Conservation (phyloP, 2,888 invertebrate species). For the Pterobdella sp. region DNA sequence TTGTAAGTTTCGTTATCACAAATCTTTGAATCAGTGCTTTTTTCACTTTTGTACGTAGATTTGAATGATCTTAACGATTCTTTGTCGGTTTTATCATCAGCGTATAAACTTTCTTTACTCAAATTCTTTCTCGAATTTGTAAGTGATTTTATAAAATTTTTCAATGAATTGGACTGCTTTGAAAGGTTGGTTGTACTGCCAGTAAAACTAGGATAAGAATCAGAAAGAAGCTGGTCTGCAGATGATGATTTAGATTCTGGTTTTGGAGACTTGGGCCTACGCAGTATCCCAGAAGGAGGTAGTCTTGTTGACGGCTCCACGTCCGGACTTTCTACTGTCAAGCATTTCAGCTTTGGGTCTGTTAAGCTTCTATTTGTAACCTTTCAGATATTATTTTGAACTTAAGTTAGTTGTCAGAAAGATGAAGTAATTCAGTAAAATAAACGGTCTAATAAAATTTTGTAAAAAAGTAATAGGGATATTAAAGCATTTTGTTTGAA, state of each 20-base stretch:
- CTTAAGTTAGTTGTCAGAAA: too few species aligned
- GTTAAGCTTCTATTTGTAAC: slow-evolving; percentile 20
- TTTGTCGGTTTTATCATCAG: neutral
- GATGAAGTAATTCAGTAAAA: too few species aligned
- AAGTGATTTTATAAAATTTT: neutral
- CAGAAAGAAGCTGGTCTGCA: slow-evolving; percentile 14
- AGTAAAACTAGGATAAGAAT: neutral
- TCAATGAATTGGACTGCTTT: neutral
- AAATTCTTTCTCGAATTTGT: neutral
- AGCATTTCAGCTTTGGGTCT: slow-evolving; percentile 20
- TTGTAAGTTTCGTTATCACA: neutral
- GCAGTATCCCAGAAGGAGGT: slow-evolving; percentile 18
- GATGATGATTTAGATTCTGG: slow-evolving; percentile 7
- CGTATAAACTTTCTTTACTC: neutral
- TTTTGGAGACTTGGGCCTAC: slow-evolving; percentile 12
- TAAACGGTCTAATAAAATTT: too few species aligned
- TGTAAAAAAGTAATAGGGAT: too few species aligned
- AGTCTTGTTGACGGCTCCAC: slow-evolving; percentile 13
- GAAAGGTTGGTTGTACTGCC: neutral
- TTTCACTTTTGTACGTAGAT: neutral
- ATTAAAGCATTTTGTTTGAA: too few species aligned
- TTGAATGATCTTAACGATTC: neutral
- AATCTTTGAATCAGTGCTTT: neutral
- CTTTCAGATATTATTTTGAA: too few species aligned
- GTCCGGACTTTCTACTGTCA: neutral